Base-by-base conservation (phyloP, 2,113 vertebrate genomes). In the Lipophrys pholis region DNA sequence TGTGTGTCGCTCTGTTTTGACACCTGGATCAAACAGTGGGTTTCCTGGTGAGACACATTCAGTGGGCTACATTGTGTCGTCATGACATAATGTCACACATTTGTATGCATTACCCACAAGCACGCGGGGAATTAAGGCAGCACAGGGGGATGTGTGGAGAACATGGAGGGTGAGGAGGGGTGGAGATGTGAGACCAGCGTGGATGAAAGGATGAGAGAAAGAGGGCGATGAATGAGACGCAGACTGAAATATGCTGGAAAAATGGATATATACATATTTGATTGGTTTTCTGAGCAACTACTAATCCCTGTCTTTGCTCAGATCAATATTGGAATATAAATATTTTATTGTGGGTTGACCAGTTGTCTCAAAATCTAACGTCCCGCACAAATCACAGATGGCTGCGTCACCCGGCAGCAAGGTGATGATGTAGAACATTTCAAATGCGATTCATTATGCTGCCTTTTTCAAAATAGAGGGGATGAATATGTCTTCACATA, bases 121-220 rank as follows among this genome's bases (percentile, higher is more conserved):
- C 69, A 55, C 64, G 66, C 9, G 2, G 50, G 70, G 61, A 35
- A 58, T 36, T 39, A 46, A 48, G 54, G 38, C 17, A 40, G 39
- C 51, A 7, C 5, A 50, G 43, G 72, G 65, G 73, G 69, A 6
- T 53, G 68, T 43, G 16, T 36, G 3, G 21, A 36, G 75, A 49
- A 62, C 4, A 7, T 41, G 75, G 60, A 16, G 42, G 21, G 21
- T 30, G 58, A 57, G n/a, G 60, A 79, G n/a, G n/a, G n/a, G 63
- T 39, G 57, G 75, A 68, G 78, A 73, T 55, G 68, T 41, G 73
- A 73, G 48, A 48, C 21, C 5, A 14, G 69, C 7, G 10, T 40
- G 70, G 77, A 83, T 73, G 65, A 87, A 81, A 87, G 75, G 76
- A 39, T 57, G 73, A 60, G 54, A 70, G 62, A 72, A 69, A 62